phyloP scores from a whole-genome alignment of 2,113 vertebrate species.

The Neomonachus schauinslandi region DNA sequence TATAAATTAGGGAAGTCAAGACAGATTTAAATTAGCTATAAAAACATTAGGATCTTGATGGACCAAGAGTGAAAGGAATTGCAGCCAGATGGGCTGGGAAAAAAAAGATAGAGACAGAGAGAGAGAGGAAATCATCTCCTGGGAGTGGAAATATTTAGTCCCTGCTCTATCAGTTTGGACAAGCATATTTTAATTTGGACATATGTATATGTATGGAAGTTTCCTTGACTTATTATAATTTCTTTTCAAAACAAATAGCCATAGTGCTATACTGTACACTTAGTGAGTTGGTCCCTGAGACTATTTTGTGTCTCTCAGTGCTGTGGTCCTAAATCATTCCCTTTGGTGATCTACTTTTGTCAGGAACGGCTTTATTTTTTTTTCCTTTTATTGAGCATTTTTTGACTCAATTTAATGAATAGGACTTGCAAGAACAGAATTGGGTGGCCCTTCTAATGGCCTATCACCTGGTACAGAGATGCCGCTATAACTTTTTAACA shows the following conservation, averaged over 20 bases:
- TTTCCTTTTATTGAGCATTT: not conserved
- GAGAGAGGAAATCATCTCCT: not conserved
- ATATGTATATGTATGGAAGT: not conserved
- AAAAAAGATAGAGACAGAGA: not conserved
- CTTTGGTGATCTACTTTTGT: not conserved
- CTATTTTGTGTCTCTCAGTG: not conserved
- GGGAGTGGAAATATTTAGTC: not conserved
- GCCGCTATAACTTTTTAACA: not conserved
- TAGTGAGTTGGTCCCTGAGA: rapidly evolving
- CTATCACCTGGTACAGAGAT: not conserved
- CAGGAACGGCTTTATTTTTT: not conserved
- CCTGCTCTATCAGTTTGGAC: not conserved
- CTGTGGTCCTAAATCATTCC: not conserved
- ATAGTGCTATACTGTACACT: rapidly evolving
- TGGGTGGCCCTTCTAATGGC: not conserved
- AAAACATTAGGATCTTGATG: not conserved
- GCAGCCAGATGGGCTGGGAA: not conserved
- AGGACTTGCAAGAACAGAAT: slow-evolving; percentile 27
- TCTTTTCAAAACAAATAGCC: not conserved
- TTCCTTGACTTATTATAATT: not conserved
- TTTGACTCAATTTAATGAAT: slow-evolving; percentile 29
- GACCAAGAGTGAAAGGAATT: not conserved
- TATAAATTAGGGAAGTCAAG: not conserved
- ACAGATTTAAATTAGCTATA: not conserved
- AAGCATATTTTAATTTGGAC: not conserved